These are phyloP conservation scores for Phoxinus phoxinus DNA, from an alignment of 2,113 vertebrate genomes.

Conservation along the genomic window DNA sequence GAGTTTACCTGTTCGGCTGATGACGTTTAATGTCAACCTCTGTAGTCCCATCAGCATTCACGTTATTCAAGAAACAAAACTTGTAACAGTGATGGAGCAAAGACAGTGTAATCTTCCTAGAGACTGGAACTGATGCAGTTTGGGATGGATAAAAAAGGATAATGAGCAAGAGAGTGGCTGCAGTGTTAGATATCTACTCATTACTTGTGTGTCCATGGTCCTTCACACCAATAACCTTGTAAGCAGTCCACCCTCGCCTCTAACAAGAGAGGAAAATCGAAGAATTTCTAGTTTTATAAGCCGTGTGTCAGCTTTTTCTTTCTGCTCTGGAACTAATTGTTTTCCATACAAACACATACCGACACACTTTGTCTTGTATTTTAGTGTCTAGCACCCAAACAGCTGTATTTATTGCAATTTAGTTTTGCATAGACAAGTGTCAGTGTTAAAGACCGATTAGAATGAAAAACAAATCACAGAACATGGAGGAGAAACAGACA, in stretches of 20 bases:
- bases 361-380: background rate
- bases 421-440: background rate
- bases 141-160: slow-evolving; percentile 31
- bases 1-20: too few species aligned
- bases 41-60: background rate
- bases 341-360: background rate
- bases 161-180: slow-evolving; percentile 27
- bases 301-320: background rate
- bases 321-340: background rate
- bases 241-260: background rate
- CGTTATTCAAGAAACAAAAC: background rate
- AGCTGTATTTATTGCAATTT: background rate
- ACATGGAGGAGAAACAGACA: background rate
- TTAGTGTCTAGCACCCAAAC: background rate
- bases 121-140: slow-evolving; percentile 33
- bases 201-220: slow-evolving; percentile 27
- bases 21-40: too few species aligned
- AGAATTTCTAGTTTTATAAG: background rate
- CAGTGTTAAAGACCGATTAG: background rate
- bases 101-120: background rate
- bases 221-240: slow-evolving; percentile 41
- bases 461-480: background rate
- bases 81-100: slow-evolving; percentile 11
- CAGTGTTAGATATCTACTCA: slow-evolving; percentile 13
- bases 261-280: slow-evolving; percentile 11